A percentile compares a stretch with the other conserved stretches of the same genome.
These are phyloP conservation scores for Mercenaria mercenaria DNA, from an alignment of 1,140 invertebrate species.

Conservation along the genomic window DNA sequence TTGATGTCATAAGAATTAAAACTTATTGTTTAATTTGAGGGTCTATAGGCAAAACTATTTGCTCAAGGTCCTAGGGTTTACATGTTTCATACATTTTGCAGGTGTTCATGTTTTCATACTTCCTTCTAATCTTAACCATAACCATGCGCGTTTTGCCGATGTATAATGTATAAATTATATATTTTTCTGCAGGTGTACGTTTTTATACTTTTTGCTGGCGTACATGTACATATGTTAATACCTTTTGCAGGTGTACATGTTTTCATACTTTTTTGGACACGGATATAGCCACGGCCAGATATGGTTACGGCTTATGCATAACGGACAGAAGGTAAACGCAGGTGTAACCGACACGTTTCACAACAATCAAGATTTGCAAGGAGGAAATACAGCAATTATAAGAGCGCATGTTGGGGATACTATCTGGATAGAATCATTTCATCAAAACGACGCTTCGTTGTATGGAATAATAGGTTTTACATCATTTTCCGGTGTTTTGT, in stretches of 20 bases:
- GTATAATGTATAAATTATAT: too few species aligned
- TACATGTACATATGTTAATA: too few species aligned
- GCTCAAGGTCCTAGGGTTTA: too few species aligned
- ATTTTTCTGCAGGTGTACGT: too few species aligned
- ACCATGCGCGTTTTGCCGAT: too few species aligned
- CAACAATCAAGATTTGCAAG: neutral
- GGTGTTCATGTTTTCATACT: conserved; percentile 16
- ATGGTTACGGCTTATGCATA: neutral
- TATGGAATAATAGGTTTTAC: neutral
- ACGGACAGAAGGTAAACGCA: neutral
- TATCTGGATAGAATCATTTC: neutral
- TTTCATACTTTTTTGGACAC: neutral
- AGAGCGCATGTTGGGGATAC: neutral
- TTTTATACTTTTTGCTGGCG: too few species aligned
- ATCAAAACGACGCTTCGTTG: neutral
- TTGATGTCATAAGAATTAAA: too few species aligned
- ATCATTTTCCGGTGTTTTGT: neutral
- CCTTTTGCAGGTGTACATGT: neutral
- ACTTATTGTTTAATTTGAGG: too few species aligned
- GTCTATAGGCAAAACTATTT: too few species aligned
- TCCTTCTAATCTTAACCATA: too few species aligned
- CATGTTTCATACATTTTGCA: too few species aligned
- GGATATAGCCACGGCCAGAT: neutral
- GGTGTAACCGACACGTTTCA: neutral
- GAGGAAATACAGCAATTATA: neutral